Conservation (phyloP, 2,113 vertebrate genomes). For the Elephantulus edwardii region DNA sequence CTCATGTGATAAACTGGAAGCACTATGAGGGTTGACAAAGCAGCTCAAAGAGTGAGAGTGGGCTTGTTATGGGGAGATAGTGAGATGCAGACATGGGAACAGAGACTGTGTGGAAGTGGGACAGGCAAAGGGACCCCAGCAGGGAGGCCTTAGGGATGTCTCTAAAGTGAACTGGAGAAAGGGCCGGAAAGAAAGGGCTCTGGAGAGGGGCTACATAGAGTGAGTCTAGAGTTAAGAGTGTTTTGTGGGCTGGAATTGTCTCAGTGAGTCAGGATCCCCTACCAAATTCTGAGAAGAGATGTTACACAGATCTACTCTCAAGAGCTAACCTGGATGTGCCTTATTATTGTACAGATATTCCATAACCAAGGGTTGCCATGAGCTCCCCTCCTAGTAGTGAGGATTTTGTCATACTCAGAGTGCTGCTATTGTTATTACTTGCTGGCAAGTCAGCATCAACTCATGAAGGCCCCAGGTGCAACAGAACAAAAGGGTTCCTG, state of each 20-base stretch:
- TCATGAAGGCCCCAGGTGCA: neutral
- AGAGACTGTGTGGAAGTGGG: neutral
- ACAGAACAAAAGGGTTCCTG: neutral
- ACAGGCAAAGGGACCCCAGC: neutral
- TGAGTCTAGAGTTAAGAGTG: neutral
- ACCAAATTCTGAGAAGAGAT: neutral
- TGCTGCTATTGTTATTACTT: neutral
- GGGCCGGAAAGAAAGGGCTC: neutral
- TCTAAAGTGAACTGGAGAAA: neutral
- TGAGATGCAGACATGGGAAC: neutral
- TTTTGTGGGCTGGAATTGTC: neutral
- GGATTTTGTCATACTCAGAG: neutral
- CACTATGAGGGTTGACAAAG: neutral
- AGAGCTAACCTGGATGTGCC: neutral
- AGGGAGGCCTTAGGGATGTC: rapidly evolving
- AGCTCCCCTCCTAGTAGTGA: neutral
- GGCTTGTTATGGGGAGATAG: too few species aligned
- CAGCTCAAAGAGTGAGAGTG: neutral
- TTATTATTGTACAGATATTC: rapidly evolving
- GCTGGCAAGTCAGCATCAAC: neutral
- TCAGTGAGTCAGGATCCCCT: neutral
- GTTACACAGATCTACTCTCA: neutral
- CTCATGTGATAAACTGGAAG: too few species aligned
- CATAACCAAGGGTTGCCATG: neutral
- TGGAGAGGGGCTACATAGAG: neutral